Base-by-base conservation (phyloP, 2,888 invertebrate genomes). In the Coleophora flavipennella region DNA sequence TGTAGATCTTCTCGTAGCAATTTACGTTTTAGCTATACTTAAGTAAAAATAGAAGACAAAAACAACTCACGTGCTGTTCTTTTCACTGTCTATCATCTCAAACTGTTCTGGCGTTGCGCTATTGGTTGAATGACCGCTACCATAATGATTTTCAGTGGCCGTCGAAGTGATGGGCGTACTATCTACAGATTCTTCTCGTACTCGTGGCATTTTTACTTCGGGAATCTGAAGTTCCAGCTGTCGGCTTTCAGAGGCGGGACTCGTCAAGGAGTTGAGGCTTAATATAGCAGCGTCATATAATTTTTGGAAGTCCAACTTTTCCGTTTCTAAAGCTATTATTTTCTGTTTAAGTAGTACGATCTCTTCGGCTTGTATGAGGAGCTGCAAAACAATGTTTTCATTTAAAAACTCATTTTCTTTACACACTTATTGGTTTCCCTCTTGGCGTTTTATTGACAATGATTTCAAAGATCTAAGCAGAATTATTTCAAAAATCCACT, bases 31-130 rank as follows among this genome's bases (percentile, higher is more conserved):
- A 20, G 6, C 20, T 4, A 6, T 20, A 20, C 3, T 20, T 20
- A 20, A 6, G 20, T 20, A 4, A 20, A 4, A 3, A 20, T 3
- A 20, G 6, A 20, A 20, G 20, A 20, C n/a, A 20, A 31, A 31
- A 8, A 10, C 20, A n/a, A 13, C 76, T 72, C 53, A 83, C 84
- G 65, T 61, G 36, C 69, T 73, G 57, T 74, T 81, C 48, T 81
- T 85, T 40, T 85, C 85, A 53, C 70, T 86, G 38, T 87, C 88
- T 48, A 89, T 88, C 53, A 89, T 87, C 66, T 89, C 89, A 66
- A 89, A 89, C 55, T 87, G 86, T 50, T 89, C 89, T 0, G 88
- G 88, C 1, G 88, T 88, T 1, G 79, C 85, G 53, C 88, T 87
- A 36, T 86, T 81, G 1, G 85, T 85, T 0, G 87, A 85, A 42